Evolutionary conservation across 2,888 invertebrate genomes (phyloP).

Genomic region (Serrognathus titanus): DNA sequence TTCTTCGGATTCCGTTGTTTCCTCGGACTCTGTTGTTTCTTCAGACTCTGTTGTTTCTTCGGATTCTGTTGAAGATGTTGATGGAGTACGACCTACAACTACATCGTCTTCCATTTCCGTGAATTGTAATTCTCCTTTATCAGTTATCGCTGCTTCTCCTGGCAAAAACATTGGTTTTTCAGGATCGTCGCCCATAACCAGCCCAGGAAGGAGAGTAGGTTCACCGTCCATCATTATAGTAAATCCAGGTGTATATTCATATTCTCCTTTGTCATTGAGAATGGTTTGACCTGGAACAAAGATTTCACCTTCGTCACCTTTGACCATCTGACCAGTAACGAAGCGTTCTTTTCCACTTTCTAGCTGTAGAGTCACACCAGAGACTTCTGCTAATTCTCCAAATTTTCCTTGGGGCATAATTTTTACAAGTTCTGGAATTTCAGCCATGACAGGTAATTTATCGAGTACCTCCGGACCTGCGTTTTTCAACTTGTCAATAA

Average conservation of each 20-base stretch:
- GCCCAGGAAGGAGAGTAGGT: slow-evolving; percentile 76
- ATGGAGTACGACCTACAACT: slow-evolving; percentile 26
- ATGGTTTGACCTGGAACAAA: slow-evolving; percentile 71
- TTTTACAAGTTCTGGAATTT: slow-evolving; percentile 61
- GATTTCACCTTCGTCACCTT: slow-evolving; percentile 55
- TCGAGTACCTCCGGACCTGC: slow-evolving; percentile 54
- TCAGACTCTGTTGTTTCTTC: slow-evolving; percentile 33
- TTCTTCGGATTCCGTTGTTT: slow-evolving; percentile 36
- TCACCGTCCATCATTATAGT: slow-evolving; percentile 74
- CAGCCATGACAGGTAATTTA: slow-evolving; percentile 59
- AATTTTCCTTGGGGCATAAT: slow-evolving; percentile 59
- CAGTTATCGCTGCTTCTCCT: slow-evolving; percentile 45
- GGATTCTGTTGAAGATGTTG: slow-evolving; percentile 15
- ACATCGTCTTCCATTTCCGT: slow-evolving; percentile 50
- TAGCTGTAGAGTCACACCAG: slow-evolving; percentile 53
- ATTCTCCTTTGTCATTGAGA: slow-evolving; percentile 66
- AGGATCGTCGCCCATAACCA: slow-evolving; percentile 64
- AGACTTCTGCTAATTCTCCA: slow-evolving; percentile 59
- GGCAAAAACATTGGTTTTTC: slow-evolving; percentile 49
- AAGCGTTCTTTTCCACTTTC: slow-evolving; percentile 64
- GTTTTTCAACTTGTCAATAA: slow-evolving; percentile 58
- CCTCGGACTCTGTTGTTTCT: slow-evolving; percentile 30
- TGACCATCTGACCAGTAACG: slow-evolving; percentile 74
- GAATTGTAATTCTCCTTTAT: slow-evolving; percentile 45
- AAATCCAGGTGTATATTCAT: slow-evolving; percentile 74